Conservation (phyloP, 2,113 vertebrate species). For the Oreotrochilus melanogaster region DNA sequence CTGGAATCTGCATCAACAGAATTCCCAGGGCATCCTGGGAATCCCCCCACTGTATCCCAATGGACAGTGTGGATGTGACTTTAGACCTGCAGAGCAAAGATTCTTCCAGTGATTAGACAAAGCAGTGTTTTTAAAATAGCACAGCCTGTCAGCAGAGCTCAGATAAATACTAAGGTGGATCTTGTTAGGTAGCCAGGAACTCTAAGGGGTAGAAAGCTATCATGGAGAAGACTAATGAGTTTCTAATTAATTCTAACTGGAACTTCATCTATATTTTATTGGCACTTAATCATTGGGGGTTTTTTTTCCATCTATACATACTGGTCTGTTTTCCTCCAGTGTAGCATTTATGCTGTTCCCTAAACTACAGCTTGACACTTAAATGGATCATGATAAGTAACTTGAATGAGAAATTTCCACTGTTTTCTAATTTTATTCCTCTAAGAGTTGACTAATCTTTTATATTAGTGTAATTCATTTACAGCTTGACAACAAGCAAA, state of each 20-base stretch:
- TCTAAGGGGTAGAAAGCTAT: background rate
- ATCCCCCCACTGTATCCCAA: background rate
- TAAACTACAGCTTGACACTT: background rate
- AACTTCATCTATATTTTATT: constrained; percentile 22
- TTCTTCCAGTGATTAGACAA: background rate
- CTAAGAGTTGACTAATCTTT: background rate
- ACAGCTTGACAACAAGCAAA: background rate
- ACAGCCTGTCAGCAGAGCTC: background rate
- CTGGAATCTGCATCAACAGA: background rate
- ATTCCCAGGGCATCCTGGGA: background rate
- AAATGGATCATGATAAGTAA: background rate
- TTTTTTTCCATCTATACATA: background rate
- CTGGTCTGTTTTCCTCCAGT: background rate
- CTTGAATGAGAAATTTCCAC: background rate
- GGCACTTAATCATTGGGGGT: background rate
- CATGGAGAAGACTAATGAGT: background rate
- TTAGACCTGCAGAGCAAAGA: background rate
- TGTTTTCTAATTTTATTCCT: background rate
- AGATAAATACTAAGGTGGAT: background rate
- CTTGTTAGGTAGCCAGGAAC: background rate
- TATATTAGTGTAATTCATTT: background rate
- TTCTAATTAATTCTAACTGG: background rate
- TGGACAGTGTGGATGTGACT: fast-evolving
- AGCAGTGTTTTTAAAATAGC: background rate
- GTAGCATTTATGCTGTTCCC: background rate